phyloP scores from a whole-genome alignment of 2,797 vertebrate species.

The Okamejei kenojei region DNA sequence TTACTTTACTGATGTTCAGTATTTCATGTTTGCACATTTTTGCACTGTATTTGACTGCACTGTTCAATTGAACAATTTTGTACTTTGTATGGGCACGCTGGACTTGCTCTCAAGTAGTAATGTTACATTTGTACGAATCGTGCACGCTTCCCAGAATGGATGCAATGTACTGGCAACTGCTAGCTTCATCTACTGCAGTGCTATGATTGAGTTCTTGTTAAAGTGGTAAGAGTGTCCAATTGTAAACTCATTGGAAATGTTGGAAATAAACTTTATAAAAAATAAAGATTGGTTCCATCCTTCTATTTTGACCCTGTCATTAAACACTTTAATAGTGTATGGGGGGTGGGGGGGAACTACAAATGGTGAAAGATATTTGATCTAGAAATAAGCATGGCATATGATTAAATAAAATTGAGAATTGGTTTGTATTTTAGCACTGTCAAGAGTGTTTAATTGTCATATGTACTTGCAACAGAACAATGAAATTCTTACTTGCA shows the following conservation, averaged over 20 bases:
- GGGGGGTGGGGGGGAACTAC: no score
- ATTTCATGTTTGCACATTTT: constrained; percentile 35
- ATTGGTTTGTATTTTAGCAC: background rate
- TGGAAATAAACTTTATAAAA: constrained; percentile 29
- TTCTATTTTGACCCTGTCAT: background rate
- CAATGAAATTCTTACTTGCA: no score
- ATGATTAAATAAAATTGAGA: background rate
- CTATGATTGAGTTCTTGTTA: constrained; percentile 4
- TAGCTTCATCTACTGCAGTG: constrained; percentile 12
- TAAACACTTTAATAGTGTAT: background rate
- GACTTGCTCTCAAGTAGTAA: constrained; percentile 29
- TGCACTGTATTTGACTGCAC: constrained; percentile 31
- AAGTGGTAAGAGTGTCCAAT: background rate
- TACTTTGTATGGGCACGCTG: constrained; percentile 35
- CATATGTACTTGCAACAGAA: no score
- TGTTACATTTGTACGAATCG: background rate
- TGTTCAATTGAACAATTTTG: constrained; percentile 30
- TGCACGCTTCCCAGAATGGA: background rate
- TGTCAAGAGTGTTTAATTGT: no score
- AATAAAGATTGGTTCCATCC: background rate
- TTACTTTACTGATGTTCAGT: constrained; percentile 24
- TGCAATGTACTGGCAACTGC: background rate
- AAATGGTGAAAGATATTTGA: background rate
- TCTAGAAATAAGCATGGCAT: background rate
- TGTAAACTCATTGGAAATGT: background rate